Base-by-base conservation (phyloP, 2,113 vertebrate species). In the Trochalopteron elliotii region DNA sequence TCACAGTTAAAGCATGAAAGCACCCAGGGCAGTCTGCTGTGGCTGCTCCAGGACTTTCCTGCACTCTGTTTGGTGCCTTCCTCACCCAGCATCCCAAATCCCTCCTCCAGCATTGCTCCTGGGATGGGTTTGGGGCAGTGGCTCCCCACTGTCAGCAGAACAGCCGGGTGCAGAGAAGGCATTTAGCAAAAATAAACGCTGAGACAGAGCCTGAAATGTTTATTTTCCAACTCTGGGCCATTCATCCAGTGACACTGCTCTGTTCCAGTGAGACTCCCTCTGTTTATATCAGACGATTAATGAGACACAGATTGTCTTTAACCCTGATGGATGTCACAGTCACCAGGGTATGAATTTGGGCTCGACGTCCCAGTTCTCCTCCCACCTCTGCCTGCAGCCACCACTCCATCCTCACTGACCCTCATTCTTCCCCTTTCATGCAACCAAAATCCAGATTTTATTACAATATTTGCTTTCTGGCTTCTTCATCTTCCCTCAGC, bases 141-240 rank as follows among this genome's bases (percentile, higher is more conserved):
- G 6, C 14, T 27, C 71, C 90, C 81, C 1, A 10, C 39, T 8
- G 94, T 5, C 27, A 60, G 84, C 88, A 68, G 21, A 88, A 60
- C 40, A 12, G 42, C 45, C 53, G 6, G 39, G 53, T 31, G 3
- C 59, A 12, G 59, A 11, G 3, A 55, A 96, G 80, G 65, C 79
- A 80, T 93, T 93, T 5, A 74, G 87, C 87, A 82, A 94, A 97
- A 97, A 97, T 86, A 96, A 95, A 97, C 23, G 15, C 44, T 0
- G 5, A 61, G 89, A 81, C 81, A 83, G 72, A 59, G 78, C 15
- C 63, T 53, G 93, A 96, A 90, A 93, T 96, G 95, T 97, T 97
- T 97, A 94, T 97, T 97, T 97, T 97, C 90, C 71, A 72, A 75
- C 52, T 69, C 9, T 47, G 61, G 89, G 83, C 89, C 92, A 81